Evolutionary conservation across 1,140 invertebrate species (phyloP), one percentile per base, ranked within the genome.

Genomic region (Drosophila erecta): DNA sequence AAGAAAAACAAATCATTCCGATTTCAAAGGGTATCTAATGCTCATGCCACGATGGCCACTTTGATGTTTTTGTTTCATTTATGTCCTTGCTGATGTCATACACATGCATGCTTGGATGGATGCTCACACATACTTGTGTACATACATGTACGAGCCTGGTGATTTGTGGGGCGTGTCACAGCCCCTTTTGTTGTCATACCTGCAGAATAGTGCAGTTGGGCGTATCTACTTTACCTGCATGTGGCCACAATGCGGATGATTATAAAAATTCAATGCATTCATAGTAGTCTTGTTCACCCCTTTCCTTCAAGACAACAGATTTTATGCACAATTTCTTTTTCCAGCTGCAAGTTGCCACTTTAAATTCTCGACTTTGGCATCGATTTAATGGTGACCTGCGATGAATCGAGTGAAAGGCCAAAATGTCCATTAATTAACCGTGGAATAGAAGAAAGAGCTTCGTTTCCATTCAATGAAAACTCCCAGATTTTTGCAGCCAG

Each of bases 341-440:
- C 4, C 24, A 15, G 46, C 3, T 15, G 3, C 10, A 4, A 10
- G 46, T 7, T 15, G 1, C 7, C 10, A 20, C 17, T 7, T 20
- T 44, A 44, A 44, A 11, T 10, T 17, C 8, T 0, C 1, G 40
- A 41, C 20, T n/a, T 53, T 5, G 33, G 15, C 10, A 6, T 14
- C 22, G 20, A 4, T 15, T n/a, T 14, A n/a, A 4, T 44, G 33
- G 47, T 58, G 53, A 55, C 35, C 55, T 75, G 59, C 17, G 56
- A 30, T 46, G 74, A 71, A 50, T 72, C 57, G 56, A 62, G 58
- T 64, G 20, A 66, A 54, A 57, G 38, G 69, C 38, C 57, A 74
- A 62, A 76, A 76, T 76, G 60, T 66, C 62, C 76, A 85, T 84
- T 84, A 84, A 84, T 84, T 84, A 84, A 79, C 80, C 84, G 76